Conservation (phyloP, 2,113 vertebrate genomes). For the Odontophorus gujanensis region DNA sequence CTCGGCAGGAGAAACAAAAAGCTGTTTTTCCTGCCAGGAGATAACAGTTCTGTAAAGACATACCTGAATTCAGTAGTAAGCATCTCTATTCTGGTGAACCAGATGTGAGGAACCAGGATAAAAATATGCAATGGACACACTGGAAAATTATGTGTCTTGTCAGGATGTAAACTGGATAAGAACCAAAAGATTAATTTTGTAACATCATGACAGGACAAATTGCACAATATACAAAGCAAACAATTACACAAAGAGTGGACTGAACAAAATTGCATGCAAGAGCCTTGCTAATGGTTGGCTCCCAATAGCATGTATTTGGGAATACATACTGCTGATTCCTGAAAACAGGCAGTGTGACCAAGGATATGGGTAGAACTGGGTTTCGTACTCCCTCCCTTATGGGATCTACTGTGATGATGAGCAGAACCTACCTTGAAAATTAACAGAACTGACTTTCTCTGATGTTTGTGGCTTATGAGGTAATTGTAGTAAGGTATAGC, state of each 20-base stretch:
- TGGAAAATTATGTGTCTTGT: not conserved
- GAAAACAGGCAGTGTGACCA: rapidly evolving
- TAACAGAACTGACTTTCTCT: not conserved
- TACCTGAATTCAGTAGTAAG: not conserved
- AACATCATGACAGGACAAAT: not conserved
- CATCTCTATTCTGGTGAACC: not conserved
- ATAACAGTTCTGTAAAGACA: not conserved
- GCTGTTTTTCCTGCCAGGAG: not conserved
- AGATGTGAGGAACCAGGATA: not conserved
- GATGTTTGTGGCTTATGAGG: no score
- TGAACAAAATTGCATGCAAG: not conserved
- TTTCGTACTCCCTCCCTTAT: not conserved
- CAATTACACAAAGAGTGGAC: not conserved
- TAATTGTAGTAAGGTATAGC: not conserved
- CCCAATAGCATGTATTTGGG: not conserved
- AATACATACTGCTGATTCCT: not conserved
- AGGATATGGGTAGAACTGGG: not conserved
- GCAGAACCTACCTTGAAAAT: not conserved
- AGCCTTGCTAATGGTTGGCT: not conserved
- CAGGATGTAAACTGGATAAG: not conserved
- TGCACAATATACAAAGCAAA: not conserved
- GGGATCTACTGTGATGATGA: not conserved
- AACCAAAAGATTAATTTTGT: not conserved
- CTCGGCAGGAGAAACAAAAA: not conserved
- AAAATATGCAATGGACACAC: not conserved